These are phyloP conservation scores for Steatocranus sp. DNA, from an alignment of 2,797 vertebrate genomes.

Conservation along the genomic window DNA sequence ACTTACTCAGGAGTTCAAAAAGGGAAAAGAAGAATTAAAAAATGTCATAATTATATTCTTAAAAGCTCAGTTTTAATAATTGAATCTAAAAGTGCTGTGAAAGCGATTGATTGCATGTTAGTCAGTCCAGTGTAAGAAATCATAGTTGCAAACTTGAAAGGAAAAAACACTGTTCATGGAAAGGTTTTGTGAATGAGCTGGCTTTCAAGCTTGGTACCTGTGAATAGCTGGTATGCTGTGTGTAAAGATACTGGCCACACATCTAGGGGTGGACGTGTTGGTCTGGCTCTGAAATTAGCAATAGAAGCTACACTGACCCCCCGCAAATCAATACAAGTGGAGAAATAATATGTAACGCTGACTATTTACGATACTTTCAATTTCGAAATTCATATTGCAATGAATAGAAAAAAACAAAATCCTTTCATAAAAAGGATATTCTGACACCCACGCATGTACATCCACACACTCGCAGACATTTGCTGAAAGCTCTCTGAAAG, in stretches of 20 bases:
- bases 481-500: conserved; percentile 36
- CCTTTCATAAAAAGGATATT: not conserved
- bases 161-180: not conserved
- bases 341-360: not conserved
- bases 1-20: conserved; percentile 18
- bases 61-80: not conserved
- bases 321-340: not conserved
- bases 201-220: not conserved
- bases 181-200: not conserved
- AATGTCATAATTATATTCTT: not conserved
- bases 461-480: not conserved
- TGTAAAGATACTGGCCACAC: not conserved
- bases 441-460: not conserved
- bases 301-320: not conserved
- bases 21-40: not conserved
- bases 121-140: not conserved
- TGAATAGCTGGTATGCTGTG: conserved; percentile 16
- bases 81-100: not conserved
- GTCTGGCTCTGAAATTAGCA: not conserved
- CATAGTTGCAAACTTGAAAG: not conserved
- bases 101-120: not conserved
- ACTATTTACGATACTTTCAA: not conserved
- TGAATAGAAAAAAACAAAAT: not conserved
- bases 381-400: not conserved
- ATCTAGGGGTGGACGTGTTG: not conserved